These are phyloP conservation scores for Poicephalus gulielmi DNA, from an alignment of 2,113 vertebrate species.

Conservation along the genomic window DNA sequence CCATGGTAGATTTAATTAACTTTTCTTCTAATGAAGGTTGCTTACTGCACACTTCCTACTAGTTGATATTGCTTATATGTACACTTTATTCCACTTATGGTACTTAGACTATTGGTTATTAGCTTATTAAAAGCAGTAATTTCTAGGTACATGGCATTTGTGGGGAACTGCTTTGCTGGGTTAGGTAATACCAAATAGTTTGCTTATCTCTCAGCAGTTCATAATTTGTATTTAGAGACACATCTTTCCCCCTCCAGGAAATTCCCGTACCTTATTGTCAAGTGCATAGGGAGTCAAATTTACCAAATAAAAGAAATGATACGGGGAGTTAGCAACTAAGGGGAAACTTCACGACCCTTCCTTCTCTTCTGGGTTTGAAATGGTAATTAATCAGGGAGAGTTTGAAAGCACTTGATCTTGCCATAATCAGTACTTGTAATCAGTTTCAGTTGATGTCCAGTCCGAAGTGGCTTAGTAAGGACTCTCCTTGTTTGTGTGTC, in stretches of 20 bases:
- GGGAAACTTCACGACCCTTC: neutral
- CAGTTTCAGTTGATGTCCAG: neutral
- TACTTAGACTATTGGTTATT: neutral
- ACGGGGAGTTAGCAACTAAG: neutral
- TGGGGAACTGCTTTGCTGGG: neutral
- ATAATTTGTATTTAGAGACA: neutral
- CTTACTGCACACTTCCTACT: constrained; percentile 20
- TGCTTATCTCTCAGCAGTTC: neutral
- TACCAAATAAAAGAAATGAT: neutral
- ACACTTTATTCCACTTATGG: constrained; percentile 26
- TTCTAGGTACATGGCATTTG: constrained; percentile 11
- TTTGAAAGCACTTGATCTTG: neutral
- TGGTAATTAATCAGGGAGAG: neutral
- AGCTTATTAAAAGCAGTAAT: constrained; percentile 59
- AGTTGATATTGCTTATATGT: constrained; percentile 5
- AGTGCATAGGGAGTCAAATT: neutral
- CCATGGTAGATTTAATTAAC: constrained; percentile 16
- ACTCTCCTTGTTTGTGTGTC: neutral
- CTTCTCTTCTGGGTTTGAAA: neutral
- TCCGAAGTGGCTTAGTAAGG: neutral
- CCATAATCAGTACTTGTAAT: neutral
- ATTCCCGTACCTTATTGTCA: neutral
- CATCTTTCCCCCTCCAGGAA: neutral
- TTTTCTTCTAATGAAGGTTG: constrained; percentile 41
- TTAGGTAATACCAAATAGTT: neutral